phyloP scores from a whole-genome alignment of 2,797 vertebrate genomes.

The Pipistrellus pygmaeus region DNA sequence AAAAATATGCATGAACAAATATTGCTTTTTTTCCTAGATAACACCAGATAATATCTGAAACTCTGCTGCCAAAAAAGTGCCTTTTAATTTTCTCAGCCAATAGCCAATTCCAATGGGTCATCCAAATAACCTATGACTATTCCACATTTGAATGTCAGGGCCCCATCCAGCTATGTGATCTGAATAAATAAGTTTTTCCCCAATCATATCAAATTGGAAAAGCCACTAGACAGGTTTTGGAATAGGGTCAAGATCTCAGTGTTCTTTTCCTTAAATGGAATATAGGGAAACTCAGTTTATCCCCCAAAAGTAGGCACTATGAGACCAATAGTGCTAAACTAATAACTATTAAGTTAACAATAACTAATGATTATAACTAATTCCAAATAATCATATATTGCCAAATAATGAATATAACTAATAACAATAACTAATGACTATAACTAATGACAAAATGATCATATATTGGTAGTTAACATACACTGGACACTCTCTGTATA shows the following conservation, averaged over 20 bases:
- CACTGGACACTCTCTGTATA: too few relatives aligned
- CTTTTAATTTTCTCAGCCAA: not conserved
- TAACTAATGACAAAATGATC: not conserved
- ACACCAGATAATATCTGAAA: not conserved
- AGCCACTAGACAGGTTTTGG: not conserved
- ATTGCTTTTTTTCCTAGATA: not conserved
- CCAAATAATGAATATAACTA: too few relatives aligned
- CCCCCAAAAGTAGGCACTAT: not conserved
- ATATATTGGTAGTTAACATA: not conserved
- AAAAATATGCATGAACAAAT: not conserved
- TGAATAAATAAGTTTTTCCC: not conserved
- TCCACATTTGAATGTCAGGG: not conserved
- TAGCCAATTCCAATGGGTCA: not conserved
- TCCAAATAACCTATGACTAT: slow-evolving; percentile 6
- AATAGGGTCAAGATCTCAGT: not conserved
- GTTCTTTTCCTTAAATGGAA: not conserved
- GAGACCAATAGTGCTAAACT: not conserved
- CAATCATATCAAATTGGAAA: not conserved
- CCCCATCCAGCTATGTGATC: not conserved
- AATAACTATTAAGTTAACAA: too few relatives aligned
- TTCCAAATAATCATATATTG: too few relatives aligned
- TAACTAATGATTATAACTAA: too few relatives aligned
- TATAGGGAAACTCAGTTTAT: not conserved
- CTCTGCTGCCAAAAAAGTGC: not conserved
- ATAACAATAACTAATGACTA: not conserved